These are phyloP conservation scores for Erithacus rubecula DNA, from an alignment of 2,797 vertebrate genomes.

Conservation along the genomic window DNA sequence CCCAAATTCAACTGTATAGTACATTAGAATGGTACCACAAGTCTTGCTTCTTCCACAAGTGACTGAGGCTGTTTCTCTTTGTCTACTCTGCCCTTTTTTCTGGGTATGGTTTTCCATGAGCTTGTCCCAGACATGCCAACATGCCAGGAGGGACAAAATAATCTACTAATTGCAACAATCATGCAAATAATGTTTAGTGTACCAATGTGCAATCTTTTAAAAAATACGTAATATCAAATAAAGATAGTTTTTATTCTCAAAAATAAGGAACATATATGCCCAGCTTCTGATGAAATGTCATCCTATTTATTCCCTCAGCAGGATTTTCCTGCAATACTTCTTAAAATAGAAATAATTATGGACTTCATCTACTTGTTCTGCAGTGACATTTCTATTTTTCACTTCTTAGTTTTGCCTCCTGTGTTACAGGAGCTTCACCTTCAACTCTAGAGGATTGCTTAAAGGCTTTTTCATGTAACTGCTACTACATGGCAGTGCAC, in stretches of 20 bases:
- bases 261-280: not conserved
- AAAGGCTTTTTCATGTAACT: slow-evolving; percentile 42
- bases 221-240: not conserved
- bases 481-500: slow-evolving; percentile 22
- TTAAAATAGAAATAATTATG: slow-evolving; percentile 29
- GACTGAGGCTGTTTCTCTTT: not conserved
- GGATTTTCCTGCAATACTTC: not conserved
- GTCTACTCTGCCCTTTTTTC: not conserved
- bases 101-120: accelerated
- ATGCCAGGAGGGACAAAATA: not conserved
- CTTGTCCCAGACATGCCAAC: not conserved
- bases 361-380: slow-evolving; percentile 30
- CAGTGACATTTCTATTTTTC: slow-evolving; percentile 51
- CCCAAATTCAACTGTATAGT: not conserved
- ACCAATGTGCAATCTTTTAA: not conserved
- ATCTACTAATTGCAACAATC: not conserved
- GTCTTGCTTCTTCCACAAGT: not conserved
- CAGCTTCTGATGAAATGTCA: not conserved
- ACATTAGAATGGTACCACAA: not conserved
- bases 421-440: slow-evolving; percentile 4
- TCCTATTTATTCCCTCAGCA: not conserved
- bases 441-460: not conserved
- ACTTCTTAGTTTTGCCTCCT: slow-evolving; percentile 36
- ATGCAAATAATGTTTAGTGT: not conserved
- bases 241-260: not conserved